These are phyloP conservation scores for Drosophila ustulata DNA, from an alignment of 2,888 invertebrate genomes.

Conservation along the genomic window DNA sequence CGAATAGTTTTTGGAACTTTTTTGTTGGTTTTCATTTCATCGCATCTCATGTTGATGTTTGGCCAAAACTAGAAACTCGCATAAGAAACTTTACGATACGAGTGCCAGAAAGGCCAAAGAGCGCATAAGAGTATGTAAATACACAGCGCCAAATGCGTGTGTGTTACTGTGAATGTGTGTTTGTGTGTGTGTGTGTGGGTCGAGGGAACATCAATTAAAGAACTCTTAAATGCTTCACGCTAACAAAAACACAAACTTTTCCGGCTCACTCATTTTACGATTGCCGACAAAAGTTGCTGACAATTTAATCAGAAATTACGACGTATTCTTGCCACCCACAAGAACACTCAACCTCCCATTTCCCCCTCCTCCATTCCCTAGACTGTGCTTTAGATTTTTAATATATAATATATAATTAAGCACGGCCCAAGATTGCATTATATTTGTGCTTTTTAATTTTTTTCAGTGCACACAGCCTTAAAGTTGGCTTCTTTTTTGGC, in stretches of 20 bases:
- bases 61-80: constrained; percentile 74
- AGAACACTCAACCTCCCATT: background rate
- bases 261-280: constrained; percentile 22
- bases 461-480: constrained; percentile 57
- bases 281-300: constrained; percentile 41
- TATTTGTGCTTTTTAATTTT: constrained; percentile 41
- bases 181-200: background rate
- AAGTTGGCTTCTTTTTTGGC: constrained; percentile 19
- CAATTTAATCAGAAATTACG: constrained; percentile 25
- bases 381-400: background rate
- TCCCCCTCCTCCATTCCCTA: background rate
- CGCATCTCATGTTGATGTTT: constrained; percentile 64
- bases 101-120: constrained; percentile 38
- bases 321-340: background rate
- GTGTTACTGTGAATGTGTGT: background rate
- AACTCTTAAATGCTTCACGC: constrained; percentile 49
- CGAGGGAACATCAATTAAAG: constrained; percentile 51
- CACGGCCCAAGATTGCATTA: background rate
- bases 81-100: constrained; percentile 75
- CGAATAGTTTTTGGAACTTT: constrained; percentile 66
- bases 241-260: constrained; percentile 20
- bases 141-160: constrained; percentile 54
- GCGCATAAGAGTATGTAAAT: constrained; percentile 60
- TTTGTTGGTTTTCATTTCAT: constrained; percentile 34
- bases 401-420: background rate